phyloP scores from a whole-genome alignment of 2,113 vertebrate species.

The Halichoeres trimaculatus region DNA sequence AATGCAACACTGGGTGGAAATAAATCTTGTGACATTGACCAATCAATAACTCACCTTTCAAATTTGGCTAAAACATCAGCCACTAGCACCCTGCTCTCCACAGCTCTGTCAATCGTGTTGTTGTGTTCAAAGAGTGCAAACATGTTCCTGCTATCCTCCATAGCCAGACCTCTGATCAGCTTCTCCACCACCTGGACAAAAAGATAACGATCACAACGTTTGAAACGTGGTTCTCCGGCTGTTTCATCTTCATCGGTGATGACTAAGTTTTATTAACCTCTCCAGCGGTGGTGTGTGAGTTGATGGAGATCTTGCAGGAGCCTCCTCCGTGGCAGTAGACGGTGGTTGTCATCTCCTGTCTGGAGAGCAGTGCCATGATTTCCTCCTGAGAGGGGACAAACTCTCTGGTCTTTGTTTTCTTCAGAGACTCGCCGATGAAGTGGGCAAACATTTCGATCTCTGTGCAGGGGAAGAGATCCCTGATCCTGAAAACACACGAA shows the following conservation, averaged over 20 bases:
- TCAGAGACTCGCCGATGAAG: conserved; percentile 90
- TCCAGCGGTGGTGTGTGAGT: conserved; percentile 88
- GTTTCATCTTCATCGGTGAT: too few relatives aligned
- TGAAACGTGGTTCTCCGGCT: not conserved
- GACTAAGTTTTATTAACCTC: conserved; percentile 58
- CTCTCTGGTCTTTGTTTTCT: conserved; percentile 91
- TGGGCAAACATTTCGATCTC: conserved; percentile 91
- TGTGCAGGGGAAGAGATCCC: conserved; percentile 87
- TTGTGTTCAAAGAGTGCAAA: conserved; percentile 98
- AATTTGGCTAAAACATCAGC: conserved; percentile 97
- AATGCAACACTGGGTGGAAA: too few relatives aligned
- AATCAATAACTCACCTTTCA: conserved; percentile 87
- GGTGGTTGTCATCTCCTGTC: conserved; percentile 85
- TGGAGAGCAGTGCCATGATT: conserved; percentile 88
- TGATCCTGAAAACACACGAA: conserved; percentile 80
- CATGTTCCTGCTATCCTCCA: conserved; percentile 99
- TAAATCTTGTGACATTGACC: too few relatives aligned
- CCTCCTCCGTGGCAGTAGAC: conserved; percentile 95
- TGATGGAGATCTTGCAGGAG: conserved; percentile 95
- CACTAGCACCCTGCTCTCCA: conserved; percentile 95
- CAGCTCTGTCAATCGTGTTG: conserved; percentile 90
- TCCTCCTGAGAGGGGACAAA: conserved; percentile 94
- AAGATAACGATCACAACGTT: not conserved
- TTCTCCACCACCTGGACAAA: conserved; percentile 95
- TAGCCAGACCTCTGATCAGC: conserved; percentile 94